A percentile compares a stretch with the other conserved stretches of the same genome.
Evolutionary conservation across 2,888 invertebrate genomes (phyloP).

Genomic region (Trissolcus brochymenae): DNA sequence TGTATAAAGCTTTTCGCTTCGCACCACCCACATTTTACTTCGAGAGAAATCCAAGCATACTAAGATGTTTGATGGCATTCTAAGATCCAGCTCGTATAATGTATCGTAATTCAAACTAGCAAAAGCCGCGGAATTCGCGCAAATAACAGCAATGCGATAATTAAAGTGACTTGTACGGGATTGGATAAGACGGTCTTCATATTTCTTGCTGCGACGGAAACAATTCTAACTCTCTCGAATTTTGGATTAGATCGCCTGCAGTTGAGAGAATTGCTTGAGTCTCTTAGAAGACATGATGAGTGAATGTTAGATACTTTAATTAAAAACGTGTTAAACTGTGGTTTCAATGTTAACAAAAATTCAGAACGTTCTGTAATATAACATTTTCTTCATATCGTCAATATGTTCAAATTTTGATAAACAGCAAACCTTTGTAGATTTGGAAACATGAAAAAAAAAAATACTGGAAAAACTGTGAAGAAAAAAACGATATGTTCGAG

Average conservation of each 20-base stretch:
- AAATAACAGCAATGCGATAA: conserved; percentile 51
- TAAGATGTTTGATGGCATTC: conserved; percentile 55
- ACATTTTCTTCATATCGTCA: too few relatives aligned
- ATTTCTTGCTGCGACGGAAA: conserved; percentile 39
- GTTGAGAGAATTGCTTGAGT: conserved; percentile 15
- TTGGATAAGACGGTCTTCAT: conserved; percentile 52
- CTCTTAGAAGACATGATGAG: too few relatives aligned
- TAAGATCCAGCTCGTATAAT: conserved; percentile 43
- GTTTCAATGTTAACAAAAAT: too few relatives aligned
- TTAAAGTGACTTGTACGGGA: conserved; percentile 47
- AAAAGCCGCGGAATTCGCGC: conserved; percentile 50
- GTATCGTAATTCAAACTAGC: conserved; percentile 50
- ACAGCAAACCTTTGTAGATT: too few relatives aligned
- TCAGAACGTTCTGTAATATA: too few relatives aligned
- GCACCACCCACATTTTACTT: conserved; percentile 39
- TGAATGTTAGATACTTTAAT: too few relatives aligned
- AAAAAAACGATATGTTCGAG: too few relatives aligned
- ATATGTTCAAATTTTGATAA: too few relatives aligned
- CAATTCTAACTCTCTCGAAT: conserved; percentile 39
- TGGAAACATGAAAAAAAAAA: too few relatives aligned
- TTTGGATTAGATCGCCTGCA: conserved; percentile 20
- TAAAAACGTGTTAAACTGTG: too few relatives aligned
- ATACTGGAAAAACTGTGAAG: too few relatives aligned
- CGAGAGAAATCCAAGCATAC: conserved; percentile 48
- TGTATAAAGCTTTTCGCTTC: conserved; percentile 48